Conservation (phyloP, 1,140 invertebrate genomes). For the Diachasmimorpha longicaudata region DNA sequence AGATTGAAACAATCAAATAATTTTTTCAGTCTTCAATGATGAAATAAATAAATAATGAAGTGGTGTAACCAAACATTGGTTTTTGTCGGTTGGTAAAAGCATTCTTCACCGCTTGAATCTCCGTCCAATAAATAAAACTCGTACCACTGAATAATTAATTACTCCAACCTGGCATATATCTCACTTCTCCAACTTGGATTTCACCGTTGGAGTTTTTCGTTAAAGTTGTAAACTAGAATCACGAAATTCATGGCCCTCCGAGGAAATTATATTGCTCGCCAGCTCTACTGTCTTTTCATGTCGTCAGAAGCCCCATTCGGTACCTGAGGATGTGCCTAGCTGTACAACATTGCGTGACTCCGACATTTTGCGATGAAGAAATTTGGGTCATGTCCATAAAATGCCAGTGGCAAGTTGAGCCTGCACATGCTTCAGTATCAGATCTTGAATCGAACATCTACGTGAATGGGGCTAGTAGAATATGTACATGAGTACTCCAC, state of each 20-base stretch:
- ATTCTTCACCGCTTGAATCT: too few species aligned
- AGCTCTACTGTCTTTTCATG: not conserved
- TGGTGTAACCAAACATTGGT: too few species aligned
- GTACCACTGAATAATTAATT: not conserved
- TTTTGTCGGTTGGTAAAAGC: too few species aligned
- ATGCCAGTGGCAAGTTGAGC: slow-evolving; percentile 17
- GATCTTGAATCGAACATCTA: not conserved
- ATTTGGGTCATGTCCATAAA: slow-evolving; percentile 26
- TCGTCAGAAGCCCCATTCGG: not conserved
- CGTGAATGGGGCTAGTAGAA: not conserved
- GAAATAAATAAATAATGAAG: too few species aligned
- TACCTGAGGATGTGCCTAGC: not conserved
- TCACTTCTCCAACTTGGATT: not conserved
- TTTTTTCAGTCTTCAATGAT: too few species aligned
- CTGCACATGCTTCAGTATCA: slow-evolving; percentile 10
- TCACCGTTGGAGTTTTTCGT: not conserved
- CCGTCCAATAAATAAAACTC: too few species aligned
- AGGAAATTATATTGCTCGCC: slow-evolving; percentile 5
- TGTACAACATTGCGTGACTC: slow-evolving; percentile 10
- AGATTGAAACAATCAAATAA: too few species aligned
- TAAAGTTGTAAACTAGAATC: not conserved
- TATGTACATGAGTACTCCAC: not conserved
- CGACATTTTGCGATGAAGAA: slow-evolving; percentile 13
- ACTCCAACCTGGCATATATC: not conserved
- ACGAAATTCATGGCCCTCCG: not conserved